A percentile compares a stretch with the other conserved stretches of the same genome.
phyloP scores from a whole-genome alignment of 2,888 invertebrate species.

The Thereva unica region DNA sequence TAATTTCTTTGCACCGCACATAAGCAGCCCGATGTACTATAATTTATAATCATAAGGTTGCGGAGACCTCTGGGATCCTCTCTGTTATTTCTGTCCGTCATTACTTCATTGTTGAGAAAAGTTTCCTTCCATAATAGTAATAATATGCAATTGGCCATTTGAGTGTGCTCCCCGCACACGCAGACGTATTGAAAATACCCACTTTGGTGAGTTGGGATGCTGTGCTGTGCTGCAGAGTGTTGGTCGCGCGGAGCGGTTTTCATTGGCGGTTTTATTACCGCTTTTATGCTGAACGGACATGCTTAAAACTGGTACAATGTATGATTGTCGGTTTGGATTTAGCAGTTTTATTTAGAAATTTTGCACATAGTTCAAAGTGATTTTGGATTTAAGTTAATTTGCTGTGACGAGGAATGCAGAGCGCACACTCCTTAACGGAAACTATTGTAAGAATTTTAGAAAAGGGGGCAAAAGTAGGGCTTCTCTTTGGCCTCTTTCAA shows the following conservation, averaged over 20 bases:
- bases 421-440: no score
- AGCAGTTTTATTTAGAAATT: no score
- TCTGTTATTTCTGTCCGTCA: constrained; percentile 28
- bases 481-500: no score
- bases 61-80: constrained; percentile 14
- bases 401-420: no score
- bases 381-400: no score
- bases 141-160: constrained; percentile 27
- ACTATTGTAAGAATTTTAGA: no score
- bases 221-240: background rate
- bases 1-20: constrained; percentile 28
- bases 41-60: constrained; percentile 33
- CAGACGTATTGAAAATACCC: constrained; percentile 10
- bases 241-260: constrained; percentile 18
- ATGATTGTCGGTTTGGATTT: constrained; percentile 9
- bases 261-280: constrained; percentile 26
- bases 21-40: constrained; percentile 16
- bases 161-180: constrained; percentile 24
- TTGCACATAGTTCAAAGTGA: no score
- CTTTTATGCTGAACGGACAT: constrained; percentile 29
- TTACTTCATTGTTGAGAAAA: constrained; percentile 30
- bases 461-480: no score
- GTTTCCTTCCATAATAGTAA: constrained; percentile 22
- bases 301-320: constrained; percentile 29
- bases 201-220: background rate